Evolutionary conservation across 2,113 vertebrate genomes (phyloP), one percentile per base, ranked within the genome.

Genomic region (Xenus cinereus): DNA sequence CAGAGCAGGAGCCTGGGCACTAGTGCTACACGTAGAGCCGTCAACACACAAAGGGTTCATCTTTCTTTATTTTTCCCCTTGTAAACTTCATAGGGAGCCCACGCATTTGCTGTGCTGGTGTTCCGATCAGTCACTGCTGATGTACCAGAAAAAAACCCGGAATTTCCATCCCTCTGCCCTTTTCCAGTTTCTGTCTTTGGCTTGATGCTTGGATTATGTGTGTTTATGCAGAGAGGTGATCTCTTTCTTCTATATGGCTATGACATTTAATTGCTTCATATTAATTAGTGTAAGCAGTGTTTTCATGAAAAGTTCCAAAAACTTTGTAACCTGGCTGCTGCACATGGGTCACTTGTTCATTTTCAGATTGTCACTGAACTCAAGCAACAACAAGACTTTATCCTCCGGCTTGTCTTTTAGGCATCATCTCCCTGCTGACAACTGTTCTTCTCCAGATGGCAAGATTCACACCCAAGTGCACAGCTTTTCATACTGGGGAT

Each of bases 21-120:
- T 20, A 30, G 32, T 0, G 1, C 33, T 37, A 26, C 13, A 9
- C 2, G 0, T n/a, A 66, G 21, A 71, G 7, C 19, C 3, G 4
- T 22, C 33, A 26, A 20, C 33, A 50, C 32, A 24, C 14, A 56
- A 57, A 75, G 6, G 2, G 9, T 57, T 71, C 26, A 30, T 30
- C 37, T 30, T 51, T 37, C 28, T 5, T 51, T 43, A 26, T 46
- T 90, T 63, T 69, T 66, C 20, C 10, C 14, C 32, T 67, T 26
- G 17, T 45, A 51, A 78, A 66, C 4, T 19, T 57, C 41, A 28
- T 8, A n/a, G 19, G n/a, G 30, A 75, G 16, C 6, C 45, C 20
- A 23, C 21, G 15, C 4, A 35, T 59, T 72, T 76, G 4, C 33
- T 77, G 22, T 51, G 10, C 32, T 59, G 19, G 2, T 45, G 28